Percentiles rank a stretch among this genome's conserved stretches.
Evolutionary conservation across 2,113 vertebrate genomes (phyloP).

Genomic region (Dromiciops gliroides): DNA sequence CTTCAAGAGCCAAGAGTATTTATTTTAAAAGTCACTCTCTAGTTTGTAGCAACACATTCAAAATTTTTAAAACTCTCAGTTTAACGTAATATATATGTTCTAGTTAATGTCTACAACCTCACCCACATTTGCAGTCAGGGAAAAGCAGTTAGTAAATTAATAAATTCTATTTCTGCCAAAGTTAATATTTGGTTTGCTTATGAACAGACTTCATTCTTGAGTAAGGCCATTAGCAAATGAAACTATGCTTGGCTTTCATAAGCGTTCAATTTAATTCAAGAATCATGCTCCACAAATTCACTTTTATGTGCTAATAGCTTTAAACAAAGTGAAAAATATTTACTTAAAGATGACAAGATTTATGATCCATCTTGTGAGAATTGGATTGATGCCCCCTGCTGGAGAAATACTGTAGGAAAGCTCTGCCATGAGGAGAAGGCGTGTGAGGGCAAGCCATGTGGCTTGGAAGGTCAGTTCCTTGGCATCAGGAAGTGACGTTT

Average conservation of each 20-base stretch:
- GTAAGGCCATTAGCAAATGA: background rate
- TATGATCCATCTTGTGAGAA: background rate
- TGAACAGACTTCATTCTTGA: background rate
- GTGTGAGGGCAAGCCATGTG: too few species aligned
- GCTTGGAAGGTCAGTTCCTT: too few species aligned
- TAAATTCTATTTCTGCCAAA: background rate
- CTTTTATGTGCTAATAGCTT: background rate
- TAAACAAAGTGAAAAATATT: background rate
- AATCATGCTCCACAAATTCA: background rate
- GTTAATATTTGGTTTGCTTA: background rate
- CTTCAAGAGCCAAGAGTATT: too few species aligned
- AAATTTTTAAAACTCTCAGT: background rate
- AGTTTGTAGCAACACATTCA: background rate
- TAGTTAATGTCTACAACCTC: background rate
- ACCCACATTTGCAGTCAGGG: background rate
- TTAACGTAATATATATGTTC: background rate
- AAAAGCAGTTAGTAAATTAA: background rate
- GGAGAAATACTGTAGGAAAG: too few species aligned
- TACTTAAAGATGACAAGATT: background rate
- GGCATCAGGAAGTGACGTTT: too few species aligned
- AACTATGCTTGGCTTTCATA: background rate
- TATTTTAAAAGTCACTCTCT: background rate
- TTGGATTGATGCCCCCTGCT: too few species aligned
- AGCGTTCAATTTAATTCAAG: background rate
- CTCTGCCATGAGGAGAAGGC: too few species aligned